These are phyloP conservation scores for Tachyglossus aculeatus DNA, from an alignment of 2,797 vertebrate species.

Conservation along the genomic window DNA sequence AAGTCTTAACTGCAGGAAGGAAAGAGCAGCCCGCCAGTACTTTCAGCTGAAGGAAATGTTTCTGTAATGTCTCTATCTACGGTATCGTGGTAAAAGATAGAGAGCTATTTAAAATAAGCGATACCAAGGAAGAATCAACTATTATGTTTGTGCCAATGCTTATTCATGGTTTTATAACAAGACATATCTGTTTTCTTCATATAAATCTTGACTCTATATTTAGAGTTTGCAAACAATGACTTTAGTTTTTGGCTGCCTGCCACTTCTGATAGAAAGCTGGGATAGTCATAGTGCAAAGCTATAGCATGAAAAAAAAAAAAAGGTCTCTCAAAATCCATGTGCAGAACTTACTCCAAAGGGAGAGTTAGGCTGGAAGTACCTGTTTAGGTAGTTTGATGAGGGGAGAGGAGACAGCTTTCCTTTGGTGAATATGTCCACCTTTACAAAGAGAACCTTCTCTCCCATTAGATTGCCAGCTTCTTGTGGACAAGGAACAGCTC, in stretches of 20 bases:
- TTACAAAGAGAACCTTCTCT: too few relatives aligned
- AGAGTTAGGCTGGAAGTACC: conserved; percentile 1
- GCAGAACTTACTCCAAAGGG: conserved; percentile 22
- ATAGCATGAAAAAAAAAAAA: conserved; percentile 51
- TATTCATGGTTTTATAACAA: conserved; percentile 79
- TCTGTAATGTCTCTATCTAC: conserved; percentile 59
- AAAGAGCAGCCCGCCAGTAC: conserved; percentile 57
- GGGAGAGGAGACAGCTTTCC: too few relatives aligned
- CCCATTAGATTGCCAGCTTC: too few relatives aligned
- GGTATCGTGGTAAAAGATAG: conserved; percentile 66
- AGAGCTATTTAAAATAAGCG: conserved; percentile 74
- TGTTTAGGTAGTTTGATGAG: background rate
- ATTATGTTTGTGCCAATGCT: conserved; percentile 75
- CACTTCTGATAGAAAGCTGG: conserved; percentile 74
- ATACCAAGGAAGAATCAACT: conserved; percentile 77
- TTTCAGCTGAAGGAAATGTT: conserved; percentile 63
- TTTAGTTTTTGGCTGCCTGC: conserved; percentile 78
- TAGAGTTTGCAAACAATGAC: conserved; percentile 80
- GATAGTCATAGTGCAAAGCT: conserved; percentile 66
- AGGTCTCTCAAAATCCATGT: conserved; percentile 40
- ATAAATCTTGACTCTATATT: conserved; percentile 81
- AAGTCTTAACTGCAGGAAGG: conserved; percentile 63
- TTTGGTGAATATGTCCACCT: too few relatives aligned
- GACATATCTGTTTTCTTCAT: conserved; percentile 78
- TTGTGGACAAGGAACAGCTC: too few relatives aligned